Base-by-base conservation (phyloP, 2,113 vertebrate species). In the Laticauda colubrina region DNA sequence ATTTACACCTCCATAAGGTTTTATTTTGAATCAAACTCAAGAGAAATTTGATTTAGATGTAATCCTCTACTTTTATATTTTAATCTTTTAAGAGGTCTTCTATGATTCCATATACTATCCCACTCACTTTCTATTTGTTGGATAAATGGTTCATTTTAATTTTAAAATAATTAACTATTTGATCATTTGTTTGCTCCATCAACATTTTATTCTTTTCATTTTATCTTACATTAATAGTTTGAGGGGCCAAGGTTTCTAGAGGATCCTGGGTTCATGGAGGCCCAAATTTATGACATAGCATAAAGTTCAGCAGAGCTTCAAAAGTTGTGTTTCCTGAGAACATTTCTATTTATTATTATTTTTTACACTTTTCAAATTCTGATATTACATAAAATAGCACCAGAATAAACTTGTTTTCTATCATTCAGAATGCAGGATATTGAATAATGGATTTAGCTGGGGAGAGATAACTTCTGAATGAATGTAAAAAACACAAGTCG, bases 11-110 rank as follows among this genome's bases (percentile, higher is more conserved):
- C 89, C 75, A 91, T 95, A 94, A 90, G 93, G 92, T 92, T 94
- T 95, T 86, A 90, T 96, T 89, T 85, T 59, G 69, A 96, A 93
- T 96, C 92, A 81, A 95, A 95, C 95, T 96, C 93, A 3, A 4
- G 93, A 93, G 94, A 97, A 96, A 95, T 96, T 92, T 2, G 1
- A 57, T 92, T 96, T 88, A 90, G 93, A 90, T 85, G 81, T 91
- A 55, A 12, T 61, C 93, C 86, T 94, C 90, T 93, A 94, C 94
- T 96, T 59, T 59, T 96, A 18, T 69, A 21, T 87, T 51, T 87
- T 85, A 9, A 53, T 87, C 34, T 87, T 81, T 86, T 56, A 34
- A 43, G 95, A 96, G 96, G 96, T 92, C 93, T 91, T 94, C 0
- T 0, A 93, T 95, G 95, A 94, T 95, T 96, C 94, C 94, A 93